A percentile compares a stretch with the other conserved stretches of the same genome.
phyloP scores from a whole-genome alignment of 2,113 vertebrate species.

The Aegypius monachus region DNA sequence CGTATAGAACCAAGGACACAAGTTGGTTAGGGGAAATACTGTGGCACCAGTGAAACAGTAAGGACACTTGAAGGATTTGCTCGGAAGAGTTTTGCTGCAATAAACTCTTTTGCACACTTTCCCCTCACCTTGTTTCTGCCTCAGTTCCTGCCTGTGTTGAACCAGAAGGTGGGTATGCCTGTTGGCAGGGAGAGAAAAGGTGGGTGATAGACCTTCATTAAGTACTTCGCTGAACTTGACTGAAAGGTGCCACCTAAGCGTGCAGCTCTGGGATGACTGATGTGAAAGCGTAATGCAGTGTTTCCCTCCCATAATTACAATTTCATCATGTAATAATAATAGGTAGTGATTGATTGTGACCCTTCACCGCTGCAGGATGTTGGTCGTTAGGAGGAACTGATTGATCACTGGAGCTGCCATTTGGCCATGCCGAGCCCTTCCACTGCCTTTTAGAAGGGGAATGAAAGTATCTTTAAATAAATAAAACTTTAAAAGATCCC shows the following conservation, averaged over 20 bases:
- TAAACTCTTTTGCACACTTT: neutral
- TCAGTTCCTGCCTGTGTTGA: neutral
- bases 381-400: neutral
- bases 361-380: neutral
- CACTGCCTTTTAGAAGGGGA: neutral
- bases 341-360: conserved; percentile 8
- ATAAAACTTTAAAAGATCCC: neutral
- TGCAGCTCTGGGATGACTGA: neutral
- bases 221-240: neutral
- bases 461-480: neutral
- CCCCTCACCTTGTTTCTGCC: neutral
- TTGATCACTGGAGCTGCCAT: neutral
- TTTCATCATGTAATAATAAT: conserved; percentile 16
- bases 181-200: neutral
- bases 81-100: neutral
- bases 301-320: neutral
- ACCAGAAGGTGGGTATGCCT: neutral
- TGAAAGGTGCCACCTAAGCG: neutral
- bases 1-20: neutral
- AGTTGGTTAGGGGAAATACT: neutral
- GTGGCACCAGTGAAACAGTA: neutral
- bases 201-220: neutral
- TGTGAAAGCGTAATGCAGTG: neutral
- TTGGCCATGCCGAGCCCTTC: neutral
- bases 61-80: neutral